A percentile compares a stretch with the other conserved stretches of the same genome.
These are phyloP conservation scores for Spheniscus humboldti DNA, from an alignment of 2,797 vertebrate species.

Conservation along the genomic window DNA sequence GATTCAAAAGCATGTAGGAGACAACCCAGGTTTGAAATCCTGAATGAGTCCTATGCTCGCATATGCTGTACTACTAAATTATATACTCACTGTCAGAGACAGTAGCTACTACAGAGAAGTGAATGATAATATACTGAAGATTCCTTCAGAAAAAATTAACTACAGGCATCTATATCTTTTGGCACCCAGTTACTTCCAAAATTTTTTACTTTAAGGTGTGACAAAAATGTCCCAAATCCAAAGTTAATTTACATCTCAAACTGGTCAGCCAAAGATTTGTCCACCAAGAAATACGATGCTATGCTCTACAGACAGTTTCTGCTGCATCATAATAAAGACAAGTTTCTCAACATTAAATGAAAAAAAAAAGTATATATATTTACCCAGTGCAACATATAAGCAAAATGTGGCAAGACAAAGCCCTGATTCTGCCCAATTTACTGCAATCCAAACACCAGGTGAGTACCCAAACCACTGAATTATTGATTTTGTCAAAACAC, in stretches of 20 bases:
- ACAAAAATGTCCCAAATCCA: neutral
- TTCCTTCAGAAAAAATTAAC: neutral
- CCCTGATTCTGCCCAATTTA: neutral
- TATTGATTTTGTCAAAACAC: neutral
- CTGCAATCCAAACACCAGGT: neutral
- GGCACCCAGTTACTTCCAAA: neutral
- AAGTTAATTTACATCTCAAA: neutral
- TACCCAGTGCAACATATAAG: neutral
- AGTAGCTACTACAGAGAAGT: neutral
- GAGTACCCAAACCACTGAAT: neutral
- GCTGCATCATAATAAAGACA: neutral
- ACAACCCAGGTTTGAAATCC: neutral
- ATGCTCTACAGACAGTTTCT: neutral
- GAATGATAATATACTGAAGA: neutral
- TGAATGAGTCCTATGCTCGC: neutral
- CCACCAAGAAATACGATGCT: neutral
- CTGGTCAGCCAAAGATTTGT: neutral
- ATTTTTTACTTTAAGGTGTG: neutral
- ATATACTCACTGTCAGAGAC: neutral
- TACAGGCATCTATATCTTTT: neutral
- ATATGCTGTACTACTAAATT: neutral
- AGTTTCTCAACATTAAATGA: neutral
- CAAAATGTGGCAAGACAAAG: neutral
- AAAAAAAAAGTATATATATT: neutral
- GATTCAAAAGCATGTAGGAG: neutral